These are phyloP conservation scores for Nothocercus nigrocapillus DNA, from an alignment of 2,113 vertebrate genomes.

Conservation along the genomic window DNA sequence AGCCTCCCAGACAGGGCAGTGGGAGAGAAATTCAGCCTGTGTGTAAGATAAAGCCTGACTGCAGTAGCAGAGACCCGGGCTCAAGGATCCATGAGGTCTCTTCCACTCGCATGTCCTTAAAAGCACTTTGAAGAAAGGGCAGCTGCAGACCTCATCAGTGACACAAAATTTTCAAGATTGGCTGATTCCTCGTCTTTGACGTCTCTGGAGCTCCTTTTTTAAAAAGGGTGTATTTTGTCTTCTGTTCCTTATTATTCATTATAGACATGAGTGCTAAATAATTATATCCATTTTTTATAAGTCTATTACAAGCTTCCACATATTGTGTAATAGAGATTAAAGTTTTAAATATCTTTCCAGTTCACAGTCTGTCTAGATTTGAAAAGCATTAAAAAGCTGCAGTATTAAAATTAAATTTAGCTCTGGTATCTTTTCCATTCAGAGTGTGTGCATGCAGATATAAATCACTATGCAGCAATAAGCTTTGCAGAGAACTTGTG, in stretches of 20 bases:
- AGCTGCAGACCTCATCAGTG: conserved; percentile 4
- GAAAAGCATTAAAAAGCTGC: conserved; percentile 49
- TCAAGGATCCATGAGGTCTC: neutral
- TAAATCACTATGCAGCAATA: neutral
- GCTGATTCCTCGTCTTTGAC: neutral
- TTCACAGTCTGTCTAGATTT: conserved; percentile 16
- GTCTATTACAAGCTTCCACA: conserved; percentile 51
- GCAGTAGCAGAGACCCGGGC: neutral
- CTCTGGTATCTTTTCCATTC: neutral
- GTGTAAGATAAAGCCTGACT: neutral
- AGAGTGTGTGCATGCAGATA: neutral
- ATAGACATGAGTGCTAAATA: conserved; percentile 51
- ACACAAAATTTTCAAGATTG: neutral
- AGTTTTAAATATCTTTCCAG: conserved; percentile 54
- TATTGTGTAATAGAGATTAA: conserved; percentile 52
- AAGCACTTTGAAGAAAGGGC: conserved; percentile 24
- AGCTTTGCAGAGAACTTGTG: conserved; percentile 1
- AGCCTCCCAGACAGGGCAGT: neutral
- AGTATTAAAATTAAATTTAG: conserved; percentile 48
- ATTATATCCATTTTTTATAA: conserved; percentile 59
- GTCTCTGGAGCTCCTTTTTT: neutral
- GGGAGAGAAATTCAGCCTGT: neutral
- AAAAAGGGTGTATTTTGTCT: conserved; percentile 38
- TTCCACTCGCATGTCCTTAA: conserved; percentile 36
- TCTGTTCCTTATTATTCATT: conserved; percentile 1